phyloP scores from a whole-genome alignment of 2,113 vertebrate species.

The Rhinichthys klamathensis region DNA sequence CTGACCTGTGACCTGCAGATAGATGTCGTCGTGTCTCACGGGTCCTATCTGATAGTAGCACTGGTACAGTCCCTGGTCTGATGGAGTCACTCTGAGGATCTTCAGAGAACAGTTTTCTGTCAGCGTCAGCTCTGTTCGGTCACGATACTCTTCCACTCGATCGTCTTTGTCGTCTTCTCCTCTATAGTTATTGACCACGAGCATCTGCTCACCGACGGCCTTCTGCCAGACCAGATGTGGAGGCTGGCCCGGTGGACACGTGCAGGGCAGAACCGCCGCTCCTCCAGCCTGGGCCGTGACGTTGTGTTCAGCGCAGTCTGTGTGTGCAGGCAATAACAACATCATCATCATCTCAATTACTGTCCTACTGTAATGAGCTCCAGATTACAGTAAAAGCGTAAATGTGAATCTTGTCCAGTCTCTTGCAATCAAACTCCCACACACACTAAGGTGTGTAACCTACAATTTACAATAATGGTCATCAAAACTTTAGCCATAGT shows the following conservation, averaged over 20 bases:
- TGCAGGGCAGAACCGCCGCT: slow-evolving; percentile 17
- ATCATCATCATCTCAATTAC: no score
- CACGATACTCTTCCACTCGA: not conserved
- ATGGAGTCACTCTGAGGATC: not conserved
- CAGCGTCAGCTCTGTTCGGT: not conserved
- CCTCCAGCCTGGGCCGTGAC: not conserved
- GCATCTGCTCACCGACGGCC: fast-evolving
- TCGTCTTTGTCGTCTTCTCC: fast-evolving
- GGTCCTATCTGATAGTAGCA: not conserved
- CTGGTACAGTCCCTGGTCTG: slow-evolving; percentile 20
- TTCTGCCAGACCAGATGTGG: slow-evolving; percentile 26
- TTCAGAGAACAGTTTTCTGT: not conserved
- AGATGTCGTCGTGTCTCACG: not conserved
- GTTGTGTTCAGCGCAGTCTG: not conserved
- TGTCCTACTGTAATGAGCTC: no score
- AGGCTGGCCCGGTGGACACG: not conserved
- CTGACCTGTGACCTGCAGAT: slow-evolving; percentile 33
- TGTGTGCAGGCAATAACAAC: not conserved
- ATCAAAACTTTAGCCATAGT: no score
- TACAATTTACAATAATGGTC: no score
- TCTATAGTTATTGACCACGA: not conserved
- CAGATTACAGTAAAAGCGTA: no score
- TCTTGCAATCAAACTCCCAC: no score
- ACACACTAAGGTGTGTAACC: no score
- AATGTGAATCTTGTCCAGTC: no score